Evolutionary conservation across 2,797 vertebrate genomes (phyloP).

Genomic region (Chaetophractus vellerosus): DNA sequence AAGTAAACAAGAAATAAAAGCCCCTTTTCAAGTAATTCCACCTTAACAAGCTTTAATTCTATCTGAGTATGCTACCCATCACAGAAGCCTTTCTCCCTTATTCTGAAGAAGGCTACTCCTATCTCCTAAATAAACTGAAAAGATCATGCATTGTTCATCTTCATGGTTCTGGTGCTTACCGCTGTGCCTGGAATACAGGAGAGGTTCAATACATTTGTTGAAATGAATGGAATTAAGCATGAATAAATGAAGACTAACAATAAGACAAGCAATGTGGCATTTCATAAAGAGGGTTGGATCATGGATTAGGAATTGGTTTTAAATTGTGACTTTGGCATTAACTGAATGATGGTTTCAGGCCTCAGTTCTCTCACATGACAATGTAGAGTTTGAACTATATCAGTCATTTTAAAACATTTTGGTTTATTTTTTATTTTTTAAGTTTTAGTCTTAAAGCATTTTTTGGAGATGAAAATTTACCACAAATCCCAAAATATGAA

Average conservation of each 20-base stretch:
- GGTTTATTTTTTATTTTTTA: neutral
- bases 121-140: constrained; percentile 16
- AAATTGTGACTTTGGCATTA: neutral
- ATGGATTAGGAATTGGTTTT: neutral
- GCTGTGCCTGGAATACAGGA: neutral
- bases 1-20: neutral
- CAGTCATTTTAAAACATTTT: neutral
- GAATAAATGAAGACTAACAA: neutral
- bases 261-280: neutral
- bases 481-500: neutral
- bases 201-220: neutral
- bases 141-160: neutral
- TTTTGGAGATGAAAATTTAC: neutral
- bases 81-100: neutral
- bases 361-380: neutral
- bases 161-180: neutral
- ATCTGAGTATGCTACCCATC: neutral
- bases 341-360: neutral
- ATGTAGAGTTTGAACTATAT: neutral
- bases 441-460: neutral
- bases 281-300: neutral
- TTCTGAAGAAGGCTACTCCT: neutral
- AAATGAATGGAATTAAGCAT: constrained; percentile 32
- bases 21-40: neutral
- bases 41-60: neutral